A percentile compares a stretch with the other conserved stretches of the same genome.
These are phyloP conservation scores for Ranitomeya imitator DNA, from an alignment of 2,113 vertebrate genomes.

Conservation along the genomic window DNA sequence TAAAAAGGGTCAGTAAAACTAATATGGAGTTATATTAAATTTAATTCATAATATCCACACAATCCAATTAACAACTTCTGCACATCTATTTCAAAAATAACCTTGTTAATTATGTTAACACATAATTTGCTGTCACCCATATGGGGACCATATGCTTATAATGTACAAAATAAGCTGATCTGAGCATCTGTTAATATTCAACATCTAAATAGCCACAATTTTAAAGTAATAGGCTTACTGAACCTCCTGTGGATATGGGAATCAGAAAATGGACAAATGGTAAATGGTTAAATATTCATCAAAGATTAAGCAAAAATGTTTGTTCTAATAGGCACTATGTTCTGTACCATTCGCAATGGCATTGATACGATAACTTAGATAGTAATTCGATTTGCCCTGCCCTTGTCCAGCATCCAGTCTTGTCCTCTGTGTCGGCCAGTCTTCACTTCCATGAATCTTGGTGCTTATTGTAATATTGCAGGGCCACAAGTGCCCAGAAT, in stretches of 20 bases:
- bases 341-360: neutral
- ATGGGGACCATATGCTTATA: slow-evolving; percentile 22
- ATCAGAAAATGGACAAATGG: neutral
- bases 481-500: no score
- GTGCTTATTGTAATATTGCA: no score
- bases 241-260: slow-evolving; percentile 5
- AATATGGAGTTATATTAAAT: slow-evolving; percentile 5
- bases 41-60: slow-evolving; percentile 10
- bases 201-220: neutral
- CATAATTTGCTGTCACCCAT: slow-evolving; percentile 20
- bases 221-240: neutral
- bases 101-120: slow-evolving; percentile 29
- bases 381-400: no score
- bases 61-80: slow-evolving; percentile 50
- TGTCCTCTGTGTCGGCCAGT: no score
- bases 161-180: slow-evolving; percentile 28
- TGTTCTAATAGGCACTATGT: neutral
- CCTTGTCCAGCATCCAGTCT: no score
- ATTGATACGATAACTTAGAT: neutral
- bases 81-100: slow-evolving; percentile 46
- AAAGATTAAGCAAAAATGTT: neutral
- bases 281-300: neutral
- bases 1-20: slow-evolving; percentile 21
- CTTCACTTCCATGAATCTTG: no score
- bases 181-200: slow-evolving; percentile 21